Conservation (phyloP, 2,113 vertebrate species). For the Setophaga coronata region DNA sequence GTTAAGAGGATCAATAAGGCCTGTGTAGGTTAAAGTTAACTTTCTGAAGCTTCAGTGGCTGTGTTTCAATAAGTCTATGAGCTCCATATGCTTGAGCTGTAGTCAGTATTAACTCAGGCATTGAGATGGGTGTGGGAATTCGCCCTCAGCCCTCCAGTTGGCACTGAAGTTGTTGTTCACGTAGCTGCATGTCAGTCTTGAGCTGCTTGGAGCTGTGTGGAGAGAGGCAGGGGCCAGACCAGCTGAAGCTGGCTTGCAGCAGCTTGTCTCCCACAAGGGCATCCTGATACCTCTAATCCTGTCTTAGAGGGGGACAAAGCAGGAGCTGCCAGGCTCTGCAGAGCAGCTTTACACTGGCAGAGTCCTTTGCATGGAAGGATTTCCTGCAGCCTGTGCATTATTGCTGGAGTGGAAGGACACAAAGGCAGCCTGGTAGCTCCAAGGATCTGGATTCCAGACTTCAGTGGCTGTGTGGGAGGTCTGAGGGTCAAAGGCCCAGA, state of each 20-base stretch:
- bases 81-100: background rate
- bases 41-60: background rate
- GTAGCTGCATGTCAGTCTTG: background rate
- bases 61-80: background rate
- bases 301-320: background rate
- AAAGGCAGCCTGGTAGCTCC: background rate
- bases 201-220: background rate
- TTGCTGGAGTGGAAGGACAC: background rate
- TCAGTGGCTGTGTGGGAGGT: background rate
- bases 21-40: background rate
- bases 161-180: background rate
- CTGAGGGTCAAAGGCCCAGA: conserved; percentile 9
- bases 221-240: background rate
- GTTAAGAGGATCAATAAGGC: background rate
- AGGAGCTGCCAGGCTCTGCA: background rate
- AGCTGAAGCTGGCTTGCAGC: background rate
- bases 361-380: background rate
- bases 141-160: background rate
- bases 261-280: background rate
- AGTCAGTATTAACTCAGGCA: background rate
- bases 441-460: background rate
- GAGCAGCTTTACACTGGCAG: background rate
- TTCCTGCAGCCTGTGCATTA: background rate
- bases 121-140: background rate
- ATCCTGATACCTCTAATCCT: background rate